phyloP scores from a whole-genome alignment of 2,113 vertebrate genomes.

The Marmota monax region DNA sequence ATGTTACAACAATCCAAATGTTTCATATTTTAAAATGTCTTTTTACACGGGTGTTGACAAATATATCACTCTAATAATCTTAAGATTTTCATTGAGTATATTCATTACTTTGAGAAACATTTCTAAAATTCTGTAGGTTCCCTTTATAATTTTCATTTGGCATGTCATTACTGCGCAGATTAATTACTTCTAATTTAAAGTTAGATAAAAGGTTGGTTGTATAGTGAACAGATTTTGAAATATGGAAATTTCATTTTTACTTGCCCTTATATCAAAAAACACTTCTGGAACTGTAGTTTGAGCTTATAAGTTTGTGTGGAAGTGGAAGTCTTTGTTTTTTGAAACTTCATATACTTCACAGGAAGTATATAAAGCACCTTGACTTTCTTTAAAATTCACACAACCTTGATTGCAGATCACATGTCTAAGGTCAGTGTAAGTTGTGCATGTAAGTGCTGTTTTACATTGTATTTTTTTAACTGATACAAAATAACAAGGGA shows the following conservation, averaged over 20 bases:
- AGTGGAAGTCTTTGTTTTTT: not conserved
- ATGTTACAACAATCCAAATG: not conserved
- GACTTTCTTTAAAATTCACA: not conserved
- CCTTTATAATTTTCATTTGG: not conserved
- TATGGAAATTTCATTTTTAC: not conserved
- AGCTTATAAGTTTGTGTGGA: not conserved
- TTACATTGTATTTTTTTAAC: not conserved
- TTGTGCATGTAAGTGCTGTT: not conserved
- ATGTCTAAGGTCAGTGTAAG: not conserved
- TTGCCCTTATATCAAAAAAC: not conserved
- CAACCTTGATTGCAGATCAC: not conserved
- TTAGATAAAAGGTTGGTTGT: not conserved
- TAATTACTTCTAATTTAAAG: not conserved
- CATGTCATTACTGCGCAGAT: not conserved
- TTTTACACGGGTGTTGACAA: not conserved
- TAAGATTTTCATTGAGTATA: not conserved
- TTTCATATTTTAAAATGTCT: slow-evolving; percentile 25
- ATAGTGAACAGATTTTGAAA: not conserved
- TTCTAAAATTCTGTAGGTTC: not conserved
- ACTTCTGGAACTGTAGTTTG: not conserved
- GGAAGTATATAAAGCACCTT: not conserved
- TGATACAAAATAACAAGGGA: not conserved
- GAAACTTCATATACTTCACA: not conserved
- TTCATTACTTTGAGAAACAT: not conserved
- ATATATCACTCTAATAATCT: not conserved